Evolutionary conservation across 2,113 vertebrate genomes (phyloP).

Genomic region (Cyphotilapia sp.): DNA sequence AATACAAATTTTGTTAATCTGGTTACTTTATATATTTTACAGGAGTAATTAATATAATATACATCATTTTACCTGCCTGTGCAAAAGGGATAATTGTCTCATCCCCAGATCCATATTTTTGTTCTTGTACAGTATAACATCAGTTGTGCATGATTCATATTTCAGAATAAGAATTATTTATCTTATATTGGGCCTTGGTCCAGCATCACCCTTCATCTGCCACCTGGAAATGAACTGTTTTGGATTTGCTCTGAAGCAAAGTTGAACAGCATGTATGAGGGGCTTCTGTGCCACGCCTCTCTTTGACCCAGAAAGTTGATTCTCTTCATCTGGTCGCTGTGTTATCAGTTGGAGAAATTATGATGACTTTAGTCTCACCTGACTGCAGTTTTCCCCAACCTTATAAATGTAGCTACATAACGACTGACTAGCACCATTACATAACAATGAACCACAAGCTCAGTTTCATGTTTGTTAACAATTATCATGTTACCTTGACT

Average conservation of each 20-base stretch:
- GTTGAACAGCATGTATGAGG: background rate
- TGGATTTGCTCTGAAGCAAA: background rate
- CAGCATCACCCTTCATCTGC: background rate
- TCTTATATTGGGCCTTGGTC: background rate
- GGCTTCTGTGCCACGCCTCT: background rate
- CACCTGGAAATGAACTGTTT: background rate
- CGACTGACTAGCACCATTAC: background rate
- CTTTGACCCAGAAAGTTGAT: background rate
- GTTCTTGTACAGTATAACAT: background rate
- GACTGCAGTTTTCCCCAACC: background rate
- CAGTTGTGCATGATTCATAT: background rate
- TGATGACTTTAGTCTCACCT: background rate
- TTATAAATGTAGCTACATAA: background rate
- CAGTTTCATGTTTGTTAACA: background rate
- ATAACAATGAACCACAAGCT: background rate
- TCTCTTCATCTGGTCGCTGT: accelerated
- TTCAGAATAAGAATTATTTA: background rate
- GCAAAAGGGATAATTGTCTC: background rate
- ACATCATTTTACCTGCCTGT: background rate
- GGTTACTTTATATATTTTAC: background rate
- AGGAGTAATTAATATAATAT: background rate
- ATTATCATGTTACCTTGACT: background rate
- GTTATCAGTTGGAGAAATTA: background rate
- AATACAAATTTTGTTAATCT: background rate
- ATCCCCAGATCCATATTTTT: background rate